Base-by-base conservation (phyloP, 2,797 vertebrate genomes). In the Antennarius maculatus region DNA sequence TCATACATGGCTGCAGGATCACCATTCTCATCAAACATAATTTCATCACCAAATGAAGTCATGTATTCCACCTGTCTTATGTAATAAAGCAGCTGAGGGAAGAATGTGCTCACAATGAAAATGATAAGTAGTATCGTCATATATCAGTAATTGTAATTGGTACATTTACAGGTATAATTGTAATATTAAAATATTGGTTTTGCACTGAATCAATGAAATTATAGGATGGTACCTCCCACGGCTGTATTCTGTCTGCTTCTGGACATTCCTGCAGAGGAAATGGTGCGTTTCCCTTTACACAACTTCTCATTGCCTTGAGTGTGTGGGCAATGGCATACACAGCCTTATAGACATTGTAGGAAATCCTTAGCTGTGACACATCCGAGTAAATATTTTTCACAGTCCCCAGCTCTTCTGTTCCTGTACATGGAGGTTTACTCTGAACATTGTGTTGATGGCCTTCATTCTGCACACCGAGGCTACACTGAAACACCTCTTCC, bases 311-410 rank as follows among this genome's bases (percentile, higher is more conserved):
- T 1, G 83, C 74, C 18, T 90, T 79, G 17, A 95, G 72, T 48
- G 93, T 87, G 68, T 93, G 76, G 9, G 56, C 92, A 50, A 93
- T 82, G 3, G 92, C 86, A 37, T 94, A 94, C 29, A 94, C 92
- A 3, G 92, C 93, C 55, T 94, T 95, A 63, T 95, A 94, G 39
- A 94, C 93, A 46, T 95, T 95, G 75, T 95, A 95, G 7, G 94
- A 94, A 79, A 95, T 94, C 76, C 94, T 93, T 10, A 95, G 84
- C 74, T 95, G 92, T 28, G 93, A 93, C 17, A 94, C 93, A 73
- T 95, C 94, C n/a, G 92, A 91, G 79, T 93, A 95, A 52, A 94
- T 92, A 81, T 92, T 94, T 4, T 60, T 69, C 16, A 90, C 78
- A 18, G 10, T 91, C 6, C 58, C 28, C 14, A 95, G 73, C 8